A percentile compares a stretch with the other conserved stretches of the same genome.
phyloP scores from a whole-genome alignment of 2,113 vertebrate species.

The Callithrix jacchus region DNA sequence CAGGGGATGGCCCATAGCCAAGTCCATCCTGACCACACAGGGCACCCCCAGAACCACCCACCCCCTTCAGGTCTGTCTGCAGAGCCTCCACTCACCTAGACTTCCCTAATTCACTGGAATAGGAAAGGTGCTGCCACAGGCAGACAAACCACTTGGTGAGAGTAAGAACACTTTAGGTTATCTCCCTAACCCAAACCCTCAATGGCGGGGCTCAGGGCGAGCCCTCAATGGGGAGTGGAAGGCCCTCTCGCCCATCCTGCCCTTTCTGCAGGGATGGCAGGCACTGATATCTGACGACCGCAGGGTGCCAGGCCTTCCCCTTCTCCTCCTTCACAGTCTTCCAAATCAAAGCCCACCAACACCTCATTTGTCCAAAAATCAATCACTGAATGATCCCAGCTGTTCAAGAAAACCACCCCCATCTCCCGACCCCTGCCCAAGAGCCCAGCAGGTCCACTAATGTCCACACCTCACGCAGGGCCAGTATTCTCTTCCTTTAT shows the following conservation, averaged over 20 bases:
- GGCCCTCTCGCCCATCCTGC: background rate
- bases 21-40: background rate
- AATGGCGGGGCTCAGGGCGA: background rate
- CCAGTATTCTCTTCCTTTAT: background rate
- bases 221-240: background rate
- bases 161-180: too few species aligned
- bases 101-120: background rate
- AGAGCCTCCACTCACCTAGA: background rate
- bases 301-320: fast-evolving
- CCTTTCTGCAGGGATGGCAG: background rate
- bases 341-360: background rate
- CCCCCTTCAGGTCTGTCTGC: background rate
- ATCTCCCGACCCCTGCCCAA: background rate
- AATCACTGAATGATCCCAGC: background rate
- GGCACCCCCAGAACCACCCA: fast-evolving
- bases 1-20: background rate
- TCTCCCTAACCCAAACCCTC: background rate
- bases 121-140: fast-evolving
- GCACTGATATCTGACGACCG: background rate
- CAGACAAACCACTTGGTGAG: fast-evolving
- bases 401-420: background rate
- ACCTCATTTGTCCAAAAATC: background rate
- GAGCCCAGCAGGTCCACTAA: background rate
- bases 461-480: background rate
- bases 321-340: background rate